Evolutionary conservation across 2,888 invertebrate species (phyloP).

Genomic region (Nymphalis polychloros): DNA sequence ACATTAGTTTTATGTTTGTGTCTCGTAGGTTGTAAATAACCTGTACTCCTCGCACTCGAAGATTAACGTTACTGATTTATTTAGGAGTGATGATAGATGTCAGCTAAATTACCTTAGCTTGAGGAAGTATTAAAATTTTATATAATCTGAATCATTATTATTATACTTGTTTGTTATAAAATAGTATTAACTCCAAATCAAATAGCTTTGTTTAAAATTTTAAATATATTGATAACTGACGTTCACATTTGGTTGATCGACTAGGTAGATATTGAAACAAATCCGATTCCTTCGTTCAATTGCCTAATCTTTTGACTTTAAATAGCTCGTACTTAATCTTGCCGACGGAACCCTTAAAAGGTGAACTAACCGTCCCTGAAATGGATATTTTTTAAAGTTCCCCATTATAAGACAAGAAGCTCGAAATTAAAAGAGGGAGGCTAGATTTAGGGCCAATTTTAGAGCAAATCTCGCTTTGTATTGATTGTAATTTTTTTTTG

Average conservation of each 20-base stretch:
- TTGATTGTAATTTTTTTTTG: constrained; percentile 68
- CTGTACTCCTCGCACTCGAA: constrained; percentile 46
- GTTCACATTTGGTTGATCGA: not conserved
- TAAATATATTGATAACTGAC: not conserved
- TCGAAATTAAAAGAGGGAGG: constrained; percentile 57
- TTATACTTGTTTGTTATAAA: not conserved
- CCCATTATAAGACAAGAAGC: constrained; percentile 50
- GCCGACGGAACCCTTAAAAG: constrained; percentile 45
- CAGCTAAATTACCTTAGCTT: constrained; percentile 38
- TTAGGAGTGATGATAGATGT: constrained; percentile 66
- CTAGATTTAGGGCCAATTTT: constrained; percentile 66
- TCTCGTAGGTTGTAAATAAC: constrained; percentile 74
- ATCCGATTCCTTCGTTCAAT: constrained; percentile 65
- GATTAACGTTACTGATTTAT: constrained; percentile 72
- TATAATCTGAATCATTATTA: not conserved
- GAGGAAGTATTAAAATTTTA: constrained; percentile 5
- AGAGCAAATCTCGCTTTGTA: constrained; percentile 53
- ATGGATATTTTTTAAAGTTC: constrained; percentile 72
- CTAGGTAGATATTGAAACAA: not conserved
- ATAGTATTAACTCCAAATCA: not conserved
- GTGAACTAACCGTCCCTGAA: constrained; percentile 72
- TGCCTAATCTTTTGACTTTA: constrained; percentile 69
- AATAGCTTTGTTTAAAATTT: not conserved
- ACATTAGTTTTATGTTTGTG: constrained; percentile 73
- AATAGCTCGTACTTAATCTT: constrained; percentile 62